Evolutionary conservation across 2,797 vertebrate genomes (phyloP), one percentile per base, ranked within the genome.

Genomic region (Xerus rutilus): DNA sequence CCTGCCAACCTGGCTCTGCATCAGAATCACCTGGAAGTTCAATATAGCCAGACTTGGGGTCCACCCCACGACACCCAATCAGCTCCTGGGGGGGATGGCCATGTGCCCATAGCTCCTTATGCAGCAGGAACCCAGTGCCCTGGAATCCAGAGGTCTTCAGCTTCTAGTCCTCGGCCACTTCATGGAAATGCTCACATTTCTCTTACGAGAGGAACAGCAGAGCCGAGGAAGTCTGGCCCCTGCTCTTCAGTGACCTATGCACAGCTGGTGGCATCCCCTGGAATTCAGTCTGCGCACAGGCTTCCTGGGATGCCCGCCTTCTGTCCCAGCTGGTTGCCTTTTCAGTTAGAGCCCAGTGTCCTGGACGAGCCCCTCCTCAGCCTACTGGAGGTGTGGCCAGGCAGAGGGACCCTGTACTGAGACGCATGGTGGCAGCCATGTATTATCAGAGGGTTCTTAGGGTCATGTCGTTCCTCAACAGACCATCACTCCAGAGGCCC

Each of bases 401-500:
- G 94, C 21, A 15, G 35, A 0, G 0, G 32, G 54, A n/a, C 15
- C 5, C 1, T 0, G 0, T 8, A 17, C 72, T 23, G 7, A 79
- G 78, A 89, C 0, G 0, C 18, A 39, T 45, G 8, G 30, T 35
- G 5, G 8, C 17, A 45, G 77, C 43, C 18, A 0, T 47, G 35
- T 78, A 57, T 57, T 0, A 73, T 18, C 59, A 72, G 54, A 54
- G 35, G 79, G 28, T 18, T 45, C 35, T 54, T 28, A 32, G 28
- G 25, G 43, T 25, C 65, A 9, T 20, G 12, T 21, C 5, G 67
- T 43, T 49, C 69, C 74, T 65, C 28, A 39, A 67, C 18, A 64
- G 72, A 65, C 39, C 3, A 2, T 35, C 47, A 43, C 7, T 20
- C 28, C 39, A 6, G 15, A 47, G 78, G 82, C 54, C 87, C 49